Evolutionary conservation across 2,113 vertebrate species (phyloP), one percentile per base, ranked within the genome.

Genomic region (Xenopus laevis): DNA sequence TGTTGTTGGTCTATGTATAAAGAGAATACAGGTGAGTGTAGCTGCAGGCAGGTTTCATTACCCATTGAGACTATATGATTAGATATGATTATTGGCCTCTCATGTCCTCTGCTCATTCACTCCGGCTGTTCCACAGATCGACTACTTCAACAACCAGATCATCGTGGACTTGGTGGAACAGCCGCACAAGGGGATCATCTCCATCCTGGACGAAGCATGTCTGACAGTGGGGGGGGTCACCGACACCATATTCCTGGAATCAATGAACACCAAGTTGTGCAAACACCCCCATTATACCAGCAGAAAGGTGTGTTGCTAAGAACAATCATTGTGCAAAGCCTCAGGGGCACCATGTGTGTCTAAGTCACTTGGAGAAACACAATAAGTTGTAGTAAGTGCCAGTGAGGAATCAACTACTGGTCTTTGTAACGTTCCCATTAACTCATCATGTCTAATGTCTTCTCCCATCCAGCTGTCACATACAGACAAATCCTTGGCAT

Each of bases 91-190:
- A n/a, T n/a, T n/a, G n/a, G n/a, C n/a, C n/a, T n/a, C n/a, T n/a
- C n/a, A n/a, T n/a, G n/a, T n/a, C n/a, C 30, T 6, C 30, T 6
- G 6, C 30, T 33, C 30, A 33, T 33, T 33, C 30, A 6, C 30
- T 33, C 3, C 5, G 15, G 45, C 13, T 6, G 1, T 9, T n/a
- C n/a, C 46, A 57, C 13, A 98, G 96, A 91, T 98, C 0, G 92
- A 97, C 1, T 98, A 96, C 85, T 96, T 95, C 79, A 94, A 96
- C 85, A 97, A 98, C 17, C 90, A 95, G 82, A 92, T 94, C 87
- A 98, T 98, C 0, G 94, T 97, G 47, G 95, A 96, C 20, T 90
- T 98, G 7, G 95, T 98, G 81, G 96, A 98, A 79, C 91, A 93
- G 81, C 84, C 89, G 0, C 95, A 95, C 81, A 91, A 91, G 2